phyloP scores from a whole-genome alignment of 1,140 invertebrate species.

The Gryon sp. region DNA sequence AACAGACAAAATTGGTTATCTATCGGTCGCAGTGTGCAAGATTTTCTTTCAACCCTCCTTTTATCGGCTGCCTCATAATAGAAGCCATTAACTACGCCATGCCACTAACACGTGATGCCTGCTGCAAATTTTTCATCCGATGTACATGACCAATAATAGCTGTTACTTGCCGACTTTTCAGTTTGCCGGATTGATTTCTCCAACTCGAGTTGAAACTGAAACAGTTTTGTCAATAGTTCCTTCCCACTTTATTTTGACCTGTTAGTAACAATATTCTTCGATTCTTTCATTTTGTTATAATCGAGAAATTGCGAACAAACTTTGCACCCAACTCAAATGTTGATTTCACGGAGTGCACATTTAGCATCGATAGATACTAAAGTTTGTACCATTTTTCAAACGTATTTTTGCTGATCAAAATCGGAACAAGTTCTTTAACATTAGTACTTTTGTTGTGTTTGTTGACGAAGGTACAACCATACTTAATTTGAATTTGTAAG shows the following conservation, averaged over 20 bases:
- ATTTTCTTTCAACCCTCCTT: slow-evolving; percentile 57
- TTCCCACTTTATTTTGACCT: slow-evolving; percentile 28
- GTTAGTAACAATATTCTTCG: slow-evolving; percentile 8
- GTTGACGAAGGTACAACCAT: no score
- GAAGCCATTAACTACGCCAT: slow-evolving; percentile 70
- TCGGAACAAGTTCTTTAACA: no score
- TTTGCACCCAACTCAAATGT: no score
- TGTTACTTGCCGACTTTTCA: slow-evolving; percentile 63
- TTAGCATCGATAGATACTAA: no score
- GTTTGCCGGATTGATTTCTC: slow-evolving; percentile 62
- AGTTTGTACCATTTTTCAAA: no score
- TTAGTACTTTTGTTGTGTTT: no score
- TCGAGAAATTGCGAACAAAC: slow-evolving; percentile 3
- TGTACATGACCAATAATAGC: slow-evolving; percentile 66
- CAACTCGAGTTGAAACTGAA: slow-evolving; percentile 34
- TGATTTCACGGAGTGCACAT: no score
- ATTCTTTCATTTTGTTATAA: slow-evolving; percentile 10
- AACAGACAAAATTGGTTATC: slow-evolving; percentile 72
- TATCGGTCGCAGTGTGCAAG: slow-evolving; percentile 65
- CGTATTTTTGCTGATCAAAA: no score
- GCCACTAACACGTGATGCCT: slow-evolving; percentile 69
- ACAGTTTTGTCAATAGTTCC: slow-evolving; percentile 44
- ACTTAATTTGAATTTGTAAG: no score
- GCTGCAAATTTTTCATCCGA: slow-evolving; percentile 70
- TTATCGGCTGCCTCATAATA: slow-evolving; percentile 67